Evolutionary conservation across 2,888 invertebrate genomes (phyloP).

Genomic region (Amiota mariae): DNA sequence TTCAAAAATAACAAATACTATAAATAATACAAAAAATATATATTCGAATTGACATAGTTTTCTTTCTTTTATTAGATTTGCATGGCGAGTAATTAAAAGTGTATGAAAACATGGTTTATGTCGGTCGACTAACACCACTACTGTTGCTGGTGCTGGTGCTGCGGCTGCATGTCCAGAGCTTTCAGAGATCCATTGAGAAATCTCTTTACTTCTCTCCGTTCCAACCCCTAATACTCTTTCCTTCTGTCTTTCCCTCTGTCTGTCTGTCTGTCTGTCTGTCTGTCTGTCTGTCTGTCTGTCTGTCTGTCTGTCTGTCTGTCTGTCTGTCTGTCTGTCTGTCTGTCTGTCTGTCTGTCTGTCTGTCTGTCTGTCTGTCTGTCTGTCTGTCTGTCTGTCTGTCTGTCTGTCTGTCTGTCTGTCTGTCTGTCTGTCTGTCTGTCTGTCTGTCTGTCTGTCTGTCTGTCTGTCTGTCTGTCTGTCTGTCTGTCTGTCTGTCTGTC

Average conservation of each 20-base stretch:
- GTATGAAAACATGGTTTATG: background rate
- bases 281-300: background rate
- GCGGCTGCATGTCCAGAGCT: conserved; percentile 7
- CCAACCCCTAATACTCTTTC: background rate
- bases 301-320: background rate
- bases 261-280: background rate
- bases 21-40: too few species aligned
- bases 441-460: background rate
- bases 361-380: background rate
- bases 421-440: background rate
- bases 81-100: conserved; percentile 8
- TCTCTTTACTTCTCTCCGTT: background rate
- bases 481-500: background rate
- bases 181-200: background rate
- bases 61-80: background rate
- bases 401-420: background rate
- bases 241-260: conserved; percentile 4
- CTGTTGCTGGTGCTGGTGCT: background rate
- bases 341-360: background rate
- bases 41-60: too few species aligned
- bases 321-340: background rate
- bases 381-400: background rate
- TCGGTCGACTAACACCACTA: background rate
- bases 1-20: too few species aligned
- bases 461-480: background rate